Conservation (phyloP, 2,797 vertebrate species). For the Aplochiton taeniatus region DNA sequence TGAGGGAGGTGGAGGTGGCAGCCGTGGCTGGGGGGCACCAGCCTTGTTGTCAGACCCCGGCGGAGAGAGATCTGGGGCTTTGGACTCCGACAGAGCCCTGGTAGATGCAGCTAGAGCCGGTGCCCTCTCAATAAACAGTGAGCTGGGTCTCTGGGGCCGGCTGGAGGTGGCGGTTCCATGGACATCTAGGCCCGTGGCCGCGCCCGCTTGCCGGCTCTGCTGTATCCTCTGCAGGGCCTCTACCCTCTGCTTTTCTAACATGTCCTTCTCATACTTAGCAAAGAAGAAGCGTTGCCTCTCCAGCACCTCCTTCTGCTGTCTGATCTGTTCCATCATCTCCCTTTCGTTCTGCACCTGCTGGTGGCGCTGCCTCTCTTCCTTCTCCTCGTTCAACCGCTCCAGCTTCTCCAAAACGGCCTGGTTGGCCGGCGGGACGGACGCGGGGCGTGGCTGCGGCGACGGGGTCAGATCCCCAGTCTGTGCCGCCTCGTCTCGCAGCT, state of each 20-base stretch:
- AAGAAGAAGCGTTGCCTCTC: conserved; percentile 83
- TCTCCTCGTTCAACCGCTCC: conserved; percentile 88
- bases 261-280: conserved; percentile 75
- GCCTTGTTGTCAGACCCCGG: conserved; percentile 16
- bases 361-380: conserved; percentile 86
- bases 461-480: conserved; percentile 43
- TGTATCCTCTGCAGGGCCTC: conserved; percentile 80
- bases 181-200: conserved; percentile 12
- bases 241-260: conserved; percentile 79
- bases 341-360: conserved; percentile 88
- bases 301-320: conserved; percentile 84
- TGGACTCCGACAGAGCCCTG: conserved; percentile 64
- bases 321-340: conserved; percentile 93
- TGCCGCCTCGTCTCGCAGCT: conserved; percentile 48
- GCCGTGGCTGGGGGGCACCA: conserved; percentile 39
- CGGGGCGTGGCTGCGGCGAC: conserved; percentile 20
- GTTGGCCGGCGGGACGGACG: conserved; percentile 36
- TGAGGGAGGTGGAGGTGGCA: conserved; percentile 59
- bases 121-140: conserved; percentile 63
- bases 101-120: conserved; percentile 54
- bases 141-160: conserved; percentile 70
- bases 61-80: conserved; percentile 27
- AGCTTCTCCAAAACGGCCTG: conserved; percentile 69
- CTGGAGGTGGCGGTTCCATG: conserved; percentile 17
- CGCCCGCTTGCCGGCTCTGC: conserved; percentile 67